Evolutionary conservation across 2,113 vertebrate genomes (phyloP).

Genomic region (Balaenoptera acutorostrata): DNA sequence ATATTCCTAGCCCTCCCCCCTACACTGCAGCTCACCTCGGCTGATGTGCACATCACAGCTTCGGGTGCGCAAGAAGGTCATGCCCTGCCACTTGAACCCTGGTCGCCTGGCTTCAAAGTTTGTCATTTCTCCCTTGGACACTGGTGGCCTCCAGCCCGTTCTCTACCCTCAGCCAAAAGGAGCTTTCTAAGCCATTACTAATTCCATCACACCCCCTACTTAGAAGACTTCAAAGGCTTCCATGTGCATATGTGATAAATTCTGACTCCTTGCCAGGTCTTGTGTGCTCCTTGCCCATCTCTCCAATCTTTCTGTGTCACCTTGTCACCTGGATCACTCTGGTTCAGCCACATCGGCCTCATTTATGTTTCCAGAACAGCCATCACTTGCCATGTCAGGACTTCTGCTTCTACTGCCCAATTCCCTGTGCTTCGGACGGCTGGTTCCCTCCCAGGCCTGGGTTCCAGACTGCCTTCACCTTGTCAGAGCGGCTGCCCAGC

Average conservation of each 20-base stretch:
- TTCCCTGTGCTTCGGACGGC: accelerated
- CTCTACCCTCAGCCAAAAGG: neutral
- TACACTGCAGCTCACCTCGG: accelerated
- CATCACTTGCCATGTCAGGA: neutral
- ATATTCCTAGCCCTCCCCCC: neutral
- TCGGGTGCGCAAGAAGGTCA: accelerated
- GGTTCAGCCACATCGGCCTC: neutral
- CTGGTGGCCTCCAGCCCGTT: neutral
- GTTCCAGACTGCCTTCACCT: accelerated
- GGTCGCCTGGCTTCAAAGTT: neutral
- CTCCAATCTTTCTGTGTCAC: neutral
- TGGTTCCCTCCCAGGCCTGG: neutral
- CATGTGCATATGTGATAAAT: too few species aligned
- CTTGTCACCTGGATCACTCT: neutral
- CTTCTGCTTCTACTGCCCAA: neutral
- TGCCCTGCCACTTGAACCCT: neutral
- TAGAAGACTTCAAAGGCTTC: neutral
- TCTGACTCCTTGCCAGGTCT: neutral
- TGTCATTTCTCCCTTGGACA: neutral
- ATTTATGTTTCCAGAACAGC: neutral
- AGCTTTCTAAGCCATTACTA: neutral
- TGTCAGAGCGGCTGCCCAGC: neutral
- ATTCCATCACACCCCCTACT: neutral
- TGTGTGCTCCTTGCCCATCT: neutral
- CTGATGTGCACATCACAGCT: accelerated